Base-by-base conservation (phyloP, 2,797 vertebrate genomes). In the Sebastes diaconus region DNA sequence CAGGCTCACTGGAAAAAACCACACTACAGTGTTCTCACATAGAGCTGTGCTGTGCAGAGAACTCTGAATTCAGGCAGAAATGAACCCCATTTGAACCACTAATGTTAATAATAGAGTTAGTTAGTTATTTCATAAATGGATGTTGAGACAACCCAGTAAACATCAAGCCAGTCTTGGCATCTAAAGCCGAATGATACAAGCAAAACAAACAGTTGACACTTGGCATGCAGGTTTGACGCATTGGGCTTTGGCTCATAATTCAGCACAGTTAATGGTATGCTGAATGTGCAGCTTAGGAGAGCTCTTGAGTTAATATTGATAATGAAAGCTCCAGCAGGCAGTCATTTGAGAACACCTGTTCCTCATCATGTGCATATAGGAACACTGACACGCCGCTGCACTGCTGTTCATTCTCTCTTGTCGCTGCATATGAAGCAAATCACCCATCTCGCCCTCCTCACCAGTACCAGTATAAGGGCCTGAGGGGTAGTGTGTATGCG, bases 291-390 rank as follows among this genome's bases (percentile, higher is more conserved):
- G 32, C 63, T 81, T 0, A 5, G 61, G 68, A 74, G 58, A 72
- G 34, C 59, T 71, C 79, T 66, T 32, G 25, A 78, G 36, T 69
- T 87, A 36, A 84, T 81, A 84, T 78, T 57, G 82, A 75, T 73
- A 72, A 67, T 75, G 66, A 91, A 83, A 83, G 83, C 81, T 61
- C 65, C 75, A 78, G 71, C 73, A 81, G 79, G 70, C 68, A 68
- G 61, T 78, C 55, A 27, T 89, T 87, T 80, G 36, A 69, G 55
- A 84, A 83, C 85, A 92, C 36, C 84, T 90, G 86, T 82, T 87
- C 69, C 71, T 87, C 69, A 83, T 86, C 69, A 71, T 58, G 57
- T 8, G 5, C 27, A 10, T 4, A 70, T 32, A 69, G 60, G 70
- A 79, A 71, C 39, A 7, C 64, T 9, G 63, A 65, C 68, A 59